Base-by-base conservation (phyloP, 2,113 vertebrate species). In the Condylura cristata region DNA sequence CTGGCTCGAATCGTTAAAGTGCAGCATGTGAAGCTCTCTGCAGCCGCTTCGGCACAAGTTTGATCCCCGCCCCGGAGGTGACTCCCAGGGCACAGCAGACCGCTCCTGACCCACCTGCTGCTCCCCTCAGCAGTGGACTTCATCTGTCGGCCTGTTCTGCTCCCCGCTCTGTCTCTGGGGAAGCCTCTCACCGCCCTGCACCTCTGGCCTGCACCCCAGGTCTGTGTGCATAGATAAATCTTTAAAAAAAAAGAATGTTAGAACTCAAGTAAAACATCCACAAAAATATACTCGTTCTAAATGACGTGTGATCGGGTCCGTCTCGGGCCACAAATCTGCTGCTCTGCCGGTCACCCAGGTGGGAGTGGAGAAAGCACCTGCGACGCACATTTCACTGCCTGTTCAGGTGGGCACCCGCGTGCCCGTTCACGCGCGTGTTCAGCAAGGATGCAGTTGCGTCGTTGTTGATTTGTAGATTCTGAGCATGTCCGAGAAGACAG, bases 381-480 rank as follows among this genome's bases (percentile, higher is more conserved):
- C 87, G 48, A 93, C 87, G 48, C 92, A 84, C 39, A 16, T 75
- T 82, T 39, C 56, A 81, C 72, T 80, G 30, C 48, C 76, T 81
- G 79, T 90, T 51, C 85, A 92, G 51, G 34, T 48, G 84, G 30
- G 6, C 18, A 11, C 13, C 28, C 24, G 41, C 37, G 16, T 60
- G 2, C 16, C 6, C 60, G 71, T 68, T 68, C 65, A 87, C 44
- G 60, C 66, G 32, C 14, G 18, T 58, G n/a, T 90, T 88, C 24
- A 8, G 46, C 46, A 85, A 68, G n/a, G n/a, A 71, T 74, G 9
- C 8, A 58, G 22, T 86, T 88, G 68, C 66, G 32, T 51, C 63
- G 81, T 72, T 83, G 68, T 68, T 74, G 0, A 4, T 72, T 66
- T 86, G 22, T 70, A 79, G 74, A 80, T 91, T 78, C 56, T 20